Conservation (phyloP, 2,888 invertebrate species). For the Empis stercorea region DNA sequence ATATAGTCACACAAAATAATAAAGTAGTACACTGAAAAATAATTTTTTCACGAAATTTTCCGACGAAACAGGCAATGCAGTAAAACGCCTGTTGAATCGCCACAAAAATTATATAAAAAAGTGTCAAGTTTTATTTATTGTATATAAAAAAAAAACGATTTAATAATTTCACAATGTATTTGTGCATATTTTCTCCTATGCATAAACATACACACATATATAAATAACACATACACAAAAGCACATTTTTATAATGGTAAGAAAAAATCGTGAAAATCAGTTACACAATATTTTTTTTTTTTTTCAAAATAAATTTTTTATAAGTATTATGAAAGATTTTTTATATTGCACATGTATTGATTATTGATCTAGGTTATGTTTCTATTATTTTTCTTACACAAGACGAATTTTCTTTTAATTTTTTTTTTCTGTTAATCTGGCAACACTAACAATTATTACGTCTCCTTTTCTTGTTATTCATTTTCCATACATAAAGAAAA, state of each 20-base stretch:
- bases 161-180: slow-evolving; percentile 9
- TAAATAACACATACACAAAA: slow-evolving; percentile 11
- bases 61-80: slow-evolving; percentile 17
- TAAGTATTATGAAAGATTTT: too few relatives aligned
- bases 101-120: neutral
- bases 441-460: too few relatives aligned
- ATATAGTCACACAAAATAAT: too few relatives aligned
- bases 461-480: too few relatives aligned
- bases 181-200: neutral
- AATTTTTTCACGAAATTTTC: slow-evolving; percentile 4
- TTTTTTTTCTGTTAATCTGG: neutral
- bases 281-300: too few relatives aligned
- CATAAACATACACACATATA: slow-evolving; percentile 7
- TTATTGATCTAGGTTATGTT: slow-evolving; percentile 22
- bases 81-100: slow-evolving; percentile 19
- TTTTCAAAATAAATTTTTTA: too few relatives aligned
- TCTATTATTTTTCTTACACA: slow-evolving; percentile 4
- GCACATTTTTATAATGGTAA: slow-evolving; percentile 2
- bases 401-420: neutral
- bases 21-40: too few relatives aligned
- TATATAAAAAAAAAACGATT: neutral
- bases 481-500: too few relatives aligned
- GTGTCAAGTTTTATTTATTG: neutral
- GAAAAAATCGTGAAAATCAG: too few relatives aligned
- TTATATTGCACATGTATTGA: slow-evolving; percentile 10